A percentile compares a stretch with the other conserved stretches of the same genome.
These are phyloP conservation scores for Lepidothrix coronata DNA, from an alignment of 2,113 vertebrate species.

Conservation along the genomic window DNA sequence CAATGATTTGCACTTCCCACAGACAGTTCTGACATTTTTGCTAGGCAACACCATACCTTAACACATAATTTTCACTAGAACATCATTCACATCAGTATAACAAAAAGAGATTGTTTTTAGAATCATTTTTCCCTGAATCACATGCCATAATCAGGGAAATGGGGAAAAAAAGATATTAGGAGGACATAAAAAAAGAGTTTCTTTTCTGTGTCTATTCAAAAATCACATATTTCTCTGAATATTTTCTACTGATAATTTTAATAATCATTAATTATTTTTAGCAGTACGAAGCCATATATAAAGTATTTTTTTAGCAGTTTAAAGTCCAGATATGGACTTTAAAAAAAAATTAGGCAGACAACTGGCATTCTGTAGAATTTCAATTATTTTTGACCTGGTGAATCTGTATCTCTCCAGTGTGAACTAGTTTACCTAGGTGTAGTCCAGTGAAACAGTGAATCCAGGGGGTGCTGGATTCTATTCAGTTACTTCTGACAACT, in stretches of 20 bases:
- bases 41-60: neutral
- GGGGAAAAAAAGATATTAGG: fast-evolving
- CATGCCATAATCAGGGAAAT: neutral
- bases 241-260: neutral
- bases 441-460: neutral
- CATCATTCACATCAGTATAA: neutral
- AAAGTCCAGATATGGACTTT: neutral
- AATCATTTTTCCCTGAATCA: neutral
- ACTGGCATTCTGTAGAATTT: no score
- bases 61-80: conserved; percentile 28
- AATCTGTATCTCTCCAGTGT: neutral
- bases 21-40: neutral
- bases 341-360: no score
- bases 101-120: neutral
- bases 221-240: neutral
- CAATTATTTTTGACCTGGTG: neutral
- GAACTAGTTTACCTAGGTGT: neutral
- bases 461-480: neutral
- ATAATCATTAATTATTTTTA: neutral
- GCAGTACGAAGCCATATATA: neutral
- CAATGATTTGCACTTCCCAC: neutral
- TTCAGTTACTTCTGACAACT: neutral
- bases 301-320: neutral
- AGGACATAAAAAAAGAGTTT: neutral
- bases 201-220: neutral